Conservation (phyloP, 2,888 invertebrate genomes). For the Phrixothrix hirtus region DNA sequence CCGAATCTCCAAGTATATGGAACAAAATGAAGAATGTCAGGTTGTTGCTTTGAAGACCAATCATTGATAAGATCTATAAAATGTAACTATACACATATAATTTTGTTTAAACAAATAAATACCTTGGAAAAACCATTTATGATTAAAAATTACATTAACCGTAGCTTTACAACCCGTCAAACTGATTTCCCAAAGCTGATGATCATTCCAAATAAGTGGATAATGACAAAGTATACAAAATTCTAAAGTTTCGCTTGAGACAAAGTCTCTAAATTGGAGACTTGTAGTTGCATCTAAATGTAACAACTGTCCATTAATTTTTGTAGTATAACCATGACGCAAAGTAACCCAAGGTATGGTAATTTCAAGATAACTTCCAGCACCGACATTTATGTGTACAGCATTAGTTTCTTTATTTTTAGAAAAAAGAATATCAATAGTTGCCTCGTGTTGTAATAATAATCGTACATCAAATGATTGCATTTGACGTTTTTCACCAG, state of each 20-base stretch:
- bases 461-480: slow-evolving; percentile 92
- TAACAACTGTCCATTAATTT: slow-evolving; percentile 89
- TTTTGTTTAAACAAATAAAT: too few species aligned
- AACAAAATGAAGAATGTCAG: slow-evolving; percentile 92
- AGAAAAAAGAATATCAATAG: slow-evolving; percentile 94
- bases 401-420: slow-evolving; percentile 96
- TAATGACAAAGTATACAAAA: slow-evolving; percentile 88
- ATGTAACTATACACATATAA: too few species aligned
- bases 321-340: slow-evolving; percentile 85
- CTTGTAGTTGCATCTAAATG: slow-evolving; percentile 96
- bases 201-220: slow-evolving; percentile 94
- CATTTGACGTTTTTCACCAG: slow-evolving; percentile 86
- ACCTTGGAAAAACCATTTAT: slow-evolving; percentile 93
- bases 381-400: slow-evolving; percentile 91
- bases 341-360: slow-evolving; percentile 92
- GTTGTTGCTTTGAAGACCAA: slow-evolving; percentile 92
- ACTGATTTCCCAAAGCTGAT: slow-evolving; percentile 91
- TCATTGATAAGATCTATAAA: slow-evolving; percentile 88
- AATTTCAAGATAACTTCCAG: slow-evolving; percentile 95
- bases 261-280: slow-evolving; percentile 86
- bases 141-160: slow-evolving; percentile 88
- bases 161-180: slow-evolving; percentile 94
- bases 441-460: slow-evolving; percentile 88
- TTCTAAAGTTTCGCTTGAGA: slow-evolving; percentile 93
- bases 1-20: slow-evolving; percentile 97